Conservation (phyloP, 2,797 vertebrate genomes). For the Halcyon smyrnensis region DNA sequence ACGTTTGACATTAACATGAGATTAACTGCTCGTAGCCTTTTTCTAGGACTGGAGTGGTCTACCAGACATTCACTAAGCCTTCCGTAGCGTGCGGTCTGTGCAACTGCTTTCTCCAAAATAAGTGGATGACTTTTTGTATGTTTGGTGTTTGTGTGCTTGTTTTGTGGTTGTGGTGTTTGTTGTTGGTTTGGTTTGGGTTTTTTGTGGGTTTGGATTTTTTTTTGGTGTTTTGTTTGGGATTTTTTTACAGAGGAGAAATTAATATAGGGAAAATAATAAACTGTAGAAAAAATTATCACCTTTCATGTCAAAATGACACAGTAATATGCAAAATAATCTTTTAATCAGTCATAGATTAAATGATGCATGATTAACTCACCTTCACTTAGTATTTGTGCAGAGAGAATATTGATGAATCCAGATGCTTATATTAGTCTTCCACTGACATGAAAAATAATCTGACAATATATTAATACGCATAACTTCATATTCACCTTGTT, state of each 20-base stretch:
- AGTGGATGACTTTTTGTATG: not conserved
- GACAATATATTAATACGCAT: rapidly evolving
- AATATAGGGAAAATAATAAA: not conserved
- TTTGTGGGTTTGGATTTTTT: no score
- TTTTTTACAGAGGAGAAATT: not conserved
- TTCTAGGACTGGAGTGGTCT: not conserved
- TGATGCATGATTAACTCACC: not conserved
- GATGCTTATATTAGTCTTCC: not conserved
- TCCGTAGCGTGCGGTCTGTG: not conserved
- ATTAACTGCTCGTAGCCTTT: slow-evolving; percentile 36
- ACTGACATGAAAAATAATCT: not conserved
- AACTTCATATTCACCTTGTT: not conserved
- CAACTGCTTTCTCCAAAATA: not conserved
- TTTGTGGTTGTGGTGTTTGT: not conserved
- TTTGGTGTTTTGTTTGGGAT: no score
- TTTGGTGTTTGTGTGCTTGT: not conserved
- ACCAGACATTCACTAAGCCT: slow-evolving; percentile 35
- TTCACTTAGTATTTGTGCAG: not conserved
- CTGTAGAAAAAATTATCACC: not conserved
- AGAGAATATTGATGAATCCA: not conserved
- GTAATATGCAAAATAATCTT: not conserved
- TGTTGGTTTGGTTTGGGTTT: not conserved
- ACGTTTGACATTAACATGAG: not conserved
- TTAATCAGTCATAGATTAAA: not conserved
- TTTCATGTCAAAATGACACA: not conserved